A percentile compares a stretch with the other conserved stretches of the same genome.
phyloP scores from a whole-genome alignment of 2,797 vertebrate species.

The Gambelia wislizenii region DNA sequence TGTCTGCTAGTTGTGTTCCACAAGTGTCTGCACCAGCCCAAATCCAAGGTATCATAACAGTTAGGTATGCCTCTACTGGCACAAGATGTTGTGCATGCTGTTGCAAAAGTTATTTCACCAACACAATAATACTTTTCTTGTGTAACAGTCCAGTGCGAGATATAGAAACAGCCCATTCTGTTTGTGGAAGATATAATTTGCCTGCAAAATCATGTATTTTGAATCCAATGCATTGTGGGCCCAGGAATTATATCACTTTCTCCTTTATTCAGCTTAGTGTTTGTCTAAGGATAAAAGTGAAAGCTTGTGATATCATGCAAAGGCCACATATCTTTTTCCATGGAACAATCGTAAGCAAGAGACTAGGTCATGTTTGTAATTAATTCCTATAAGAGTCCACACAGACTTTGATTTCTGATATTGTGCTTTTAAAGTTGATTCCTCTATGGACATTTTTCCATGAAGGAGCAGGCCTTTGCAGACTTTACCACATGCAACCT shows the following conservation, averaged over 20 bases:
- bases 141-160: neutral
- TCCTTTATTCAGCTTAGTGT: neutral
- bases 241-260: neutral
- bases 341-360: neutral
- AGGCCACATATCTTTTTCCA: neutral
- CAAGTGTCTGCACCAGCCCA: neutral
- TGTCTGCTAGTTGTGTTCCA: neutral
- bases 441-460: neutral
- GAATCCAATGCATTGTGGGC: neutral
- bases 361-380: neutral
- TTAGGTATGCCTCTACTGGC: neutral
- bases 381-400: neutral
- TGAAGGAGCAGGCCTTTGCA: neutral
- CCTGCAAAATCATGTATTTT: neutral
- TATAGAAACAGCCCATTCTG: neutral
- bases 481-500: neutral
- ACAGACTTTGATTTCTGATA: neutral
- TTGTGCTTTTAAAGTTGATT: neutral
- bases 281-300: neutral
- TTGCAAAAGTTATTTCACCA: neutral
- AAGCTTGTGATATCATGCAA: neutral
- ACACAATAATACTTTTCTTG: neutral
- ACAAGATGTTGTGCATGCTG: neutral
- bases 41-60: neutral
- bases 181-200: neutral